These are phyloP conservation scores for Drosophila bocki DNA, from an alignment of 1,140 invertebrate genomes.

Conservation along the genomic window DNA sequence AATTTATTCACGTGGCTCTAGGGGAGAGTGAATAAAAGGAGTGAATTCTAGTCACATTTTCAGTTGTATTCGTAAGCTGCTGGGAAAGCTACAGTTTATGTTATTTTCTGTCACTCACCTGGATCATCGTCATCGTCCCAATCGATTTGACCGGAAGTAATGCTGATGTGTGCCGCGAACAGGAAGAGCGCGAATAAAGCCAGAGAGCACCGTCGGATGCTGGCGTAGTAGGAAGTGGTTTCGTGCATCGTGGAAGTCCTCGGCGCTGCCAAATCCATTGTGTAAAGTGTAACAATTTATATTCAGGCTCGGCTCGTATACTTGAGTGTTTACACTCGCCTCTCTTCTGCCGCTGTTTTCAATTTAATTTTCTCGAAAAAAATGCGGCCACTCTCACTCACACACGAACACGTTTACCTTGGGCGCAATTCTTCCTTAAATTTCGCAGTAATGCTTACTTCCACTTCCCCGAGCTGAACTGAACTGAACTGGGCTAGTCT, in stretches of 20 bases:
- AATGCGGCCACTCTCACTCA: slow-evolving; percentile 38
- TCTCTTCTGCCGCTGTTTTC: slow-evolving; percentile 33
- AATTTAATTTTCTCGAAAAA: slow-evolving; percentile 56
- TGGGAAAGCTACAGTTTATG: no score
- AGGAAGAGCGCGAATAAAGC: slow-evolving; percentile 70
- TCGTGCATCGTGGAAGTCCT: slow-evolving; percentile 70
- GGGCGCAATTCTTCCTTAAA: slow-evolving; percentile 65
- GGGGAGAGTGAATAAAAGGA: neutral
- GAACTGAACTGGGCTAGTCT: slow-evolving; percentile 7
- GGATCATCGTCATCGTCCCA: slow-evolving; percentile 85
- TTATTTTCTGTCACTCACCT: slow-evolving; percentile 69
- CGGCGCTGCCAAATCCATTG: slow-evolving; percentile 72
- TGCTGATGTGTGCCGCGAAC: slow-evolving; percentile 71
- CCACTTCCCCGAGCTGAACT: slow-evolving; percentile 11
- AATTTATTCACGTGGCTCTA: slow-evolving; percentile 65
- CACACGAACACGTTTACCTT: slow-evolving; percentile 57
- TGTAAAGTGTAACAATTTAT: slow-evolving; percentile 61
- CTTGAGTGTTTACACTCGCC: slow-evolving; percentile 36
- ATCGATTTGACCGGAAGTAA: slow-evolving; percentile 84
- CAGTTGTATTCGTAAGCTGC: neutral
- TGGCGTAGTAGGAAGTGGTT: slow-evolving; percentile 51
- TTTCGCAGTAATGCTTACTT: slow-evolving; percentile 35
- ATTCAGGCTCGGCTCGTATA: slow-evolving; percentile 46
- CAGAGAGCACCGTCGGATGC: slow-evolving; percentile 47
- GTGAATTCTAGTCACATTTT: slow-evolving; percentile 18